Evolutionary conservation across 1,140 invertebrate species (phyloP).

Genomic region (Drosophila sechellia): DNA sequence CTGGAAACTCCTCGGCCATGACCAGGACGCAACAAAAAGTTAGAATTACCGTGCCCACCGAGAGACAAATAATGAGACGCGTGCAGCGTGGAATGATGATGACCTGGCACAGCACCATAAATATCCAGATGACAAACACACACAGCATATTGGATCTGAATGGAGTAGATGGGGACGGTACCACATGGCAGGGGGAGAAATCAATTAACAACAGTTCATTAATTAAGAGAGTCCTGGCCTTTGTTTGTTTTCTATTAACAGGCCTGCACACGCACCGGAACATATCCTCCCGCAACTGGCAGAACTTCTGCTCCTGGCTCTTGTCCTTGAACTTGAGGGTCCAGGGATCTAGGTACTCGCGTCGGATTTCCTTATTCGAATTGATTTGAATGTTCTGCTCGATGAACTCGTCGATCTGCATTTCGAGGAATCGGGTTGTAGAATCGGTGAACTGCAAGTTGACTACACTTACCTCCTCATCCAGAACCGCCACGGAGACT

Average conservation of each 20-base stretch:
- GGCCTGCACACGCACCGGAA: conserved; percentile 87
- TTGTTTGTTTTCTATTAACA: conserved; percentile 52
- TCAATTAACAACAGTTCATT: conserved; percentile 77
- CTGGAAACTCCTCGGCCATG: conserved; percentile 93
- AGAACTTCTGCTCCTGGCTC: conserved; percentile 87
- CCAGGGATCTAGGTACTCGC: conserved; percentile 94
- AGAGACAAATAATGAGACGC: conserved; percentile 86
- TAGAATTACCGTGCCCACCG: conserved; percentile 88
- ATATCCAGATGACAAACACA: conserved; percentile 95
- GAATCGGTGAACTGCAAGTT: neutral
- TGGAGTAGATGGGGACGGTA: neutral
- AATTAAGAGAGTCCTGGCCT: conserved; percentile 53
- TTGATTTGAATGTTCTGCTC: conserved; percentile 96
- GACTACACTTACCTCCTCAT: conserved; percentile 66
- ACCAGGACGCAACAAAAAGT: conserved; percentile 89
- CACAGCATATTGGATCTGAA: conserved; percentile 94
- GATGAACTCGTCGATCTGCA: conserved; percentile 93
- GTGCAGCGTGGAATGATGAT: conserved; percentile 90
- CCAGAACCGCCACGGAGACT: conserved; percentile 73
- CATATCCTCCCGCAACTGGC: conserved; percentile 95
- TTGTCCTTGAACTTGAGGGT: conserved; percentile 93
- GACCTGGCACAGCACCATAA: conserved; percentile 92
- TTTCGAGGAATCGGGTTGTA: neutral
- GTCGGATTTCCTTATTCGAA: conserved; percentile 95
- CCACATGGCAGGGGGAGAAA: conserved; percentile 22